A percentile compares a stretch with the other conserved stretches of the same genome.
Conservation (phyloP, 2,888 invertebrate genomes). For the Caenorhabditis panamensis region DNA sequence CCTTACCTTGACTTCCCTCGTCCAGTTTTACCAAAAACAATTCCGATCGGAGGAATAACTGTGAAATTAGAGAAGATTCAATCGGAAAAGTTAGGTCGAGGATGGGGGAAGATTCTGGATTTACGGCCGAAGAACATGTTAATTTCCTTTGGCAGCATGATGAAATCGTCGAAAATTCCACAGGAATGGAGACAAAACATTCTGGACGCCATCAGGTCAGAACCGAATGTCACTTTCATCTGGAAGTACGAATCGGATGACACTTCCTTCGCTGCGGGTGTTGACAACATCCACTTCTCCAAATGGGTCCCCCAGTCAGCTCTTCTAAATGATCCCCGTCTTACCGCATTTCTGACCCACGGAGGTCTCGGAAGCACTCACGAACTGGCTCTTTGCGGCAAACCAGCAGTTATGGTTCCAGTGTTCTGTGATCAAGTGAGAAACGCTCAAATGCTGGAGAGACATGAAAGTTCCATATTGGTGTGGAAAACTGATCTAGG, state of each 20-base stretch:
- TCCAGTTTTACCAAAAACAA: constrained; percentile 58
- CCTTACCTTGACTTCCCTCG: constrained; percentile 63
- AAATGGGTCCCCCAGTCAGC: constrained; percentile 59
- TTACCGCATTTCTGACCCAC: constrained; percentile 58
- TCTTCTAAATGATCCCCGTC: constrained; percentile 46
- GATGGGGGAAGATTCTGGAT: constrained; percentile 22
- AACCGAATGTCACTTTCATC: constrained; percentile 51
- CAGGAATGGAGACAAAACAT: constrained; percentile 20
- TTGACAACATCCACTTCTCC: constrained; percentile 39
- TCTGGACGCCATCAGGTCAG: background rate
- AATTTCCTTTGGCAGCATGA: constrained; percentile 50
- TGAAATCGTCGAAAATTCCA: constrained; percentile 41
- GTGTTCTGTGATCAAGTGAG: constrained; percentile 54
- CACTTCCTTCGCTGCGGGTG: constrained; percentile 17
- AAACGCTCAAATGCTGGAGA: constrained; percentile 50
- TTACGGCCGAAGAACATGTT: constrained; percentile 22
- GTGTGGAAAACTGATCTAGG: constrained; percentile 43
- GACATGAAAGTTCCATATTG: constrained; percentile 31
- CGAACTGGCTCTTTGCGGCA: constrained; percentile 54
- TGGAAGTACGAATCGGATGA: constrained; percentile 63
- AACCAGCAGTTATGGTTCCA: constrained; percentile 56
- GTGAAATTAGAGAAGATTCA: constrained; percentile 37
- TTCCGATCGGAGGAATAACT: constrained; percentile 54
- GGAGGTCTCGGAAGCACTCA: constrained; percentile 58
- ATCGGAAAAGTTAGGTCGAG: constrained; percentile 10